Evolutionary conservation across 2,113 vertebrate genomes (phyloP), one percentile per base, ranked within the genome.

Genomic region (Amazona vittata): DNA sequence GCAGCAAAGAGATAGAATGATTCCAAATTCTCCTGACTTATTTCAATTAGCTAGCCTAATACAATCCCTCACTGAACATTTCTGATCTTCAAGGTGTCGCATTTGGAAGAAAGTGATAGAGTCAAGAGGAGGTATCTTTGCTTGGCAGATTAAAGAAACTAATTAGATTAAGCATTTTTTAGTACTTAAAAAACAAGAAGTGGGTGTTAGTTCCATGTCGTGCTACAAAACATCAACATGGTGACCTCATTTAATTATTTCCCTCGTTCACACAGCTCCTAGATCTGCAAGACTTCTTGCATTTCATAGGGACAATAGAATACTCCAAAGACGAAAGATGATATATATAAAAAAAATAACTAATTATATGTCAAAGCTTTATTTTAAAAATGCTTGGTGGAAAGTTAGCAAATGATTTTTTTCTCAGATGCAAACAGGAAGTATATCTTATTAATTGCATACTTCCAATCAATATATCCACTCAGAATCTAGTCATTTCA

Each of bases 131-230:
- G 90, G 80, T 93, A 93, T 95, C 83, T 94, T 95, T 97, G 63
- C 88, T 95, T 75, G 80, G 73, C 86, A 96, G 95, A 97, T 97
- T 94, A 97, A 91, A 98, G 97, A 94, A 98, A 94, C 96, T 98
- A 98, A 98, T 98, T 98, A 98, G 97, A 96, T 94, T 94, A 91
- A 93, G 95, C 93, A 86, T 83, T 97, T 95, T 90, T 98, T 96
- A 96, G 84, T 93, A 96, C 96, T 98, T 96, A 93, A 96, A 95
- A 97, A 93, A 63, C 41, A 96, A 69, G 93, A 96, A 73, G 94
- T 93, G 90, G 81, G 90, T 96, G 95, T 97, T 97, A 96, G 90
- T 33, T 82, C 79, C 83, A 86, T 96, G 96, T 97, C 92, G 13
- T 94, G 97, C 63, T 92, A 89, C 78, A 94, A 96, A 96, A 95